Conservation (phyloP, 2,888 invertebrate genomes). For the Quadriops clusia region DNA sequence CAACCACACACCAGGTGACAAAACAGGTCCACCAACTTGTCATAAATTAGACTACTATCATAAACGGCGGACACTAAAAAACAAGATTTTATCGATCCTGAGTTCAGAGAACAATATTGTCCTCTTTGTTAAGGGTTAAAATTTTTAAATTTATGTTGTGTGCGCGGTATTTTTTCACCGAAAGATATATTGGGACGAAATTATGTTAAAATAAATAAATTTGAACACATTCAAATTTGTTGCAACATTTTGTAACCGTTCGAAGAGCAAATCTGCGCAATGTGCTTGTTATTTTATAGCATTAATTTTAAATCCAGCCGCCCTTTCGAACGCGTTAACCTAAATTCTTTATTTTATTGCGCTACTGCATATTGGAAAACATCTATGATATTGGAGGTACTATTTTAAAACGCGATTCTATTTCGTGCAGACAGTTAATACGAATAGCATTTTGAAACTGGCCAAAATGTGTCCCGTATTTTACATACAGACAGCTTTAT, state of each 20-base stretch:
- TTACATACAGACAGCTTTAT: too few relatives aligned
- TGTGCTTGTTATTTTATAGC: conserved; percentile 18
- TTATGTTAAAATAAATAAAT: conserved; percentile 16
- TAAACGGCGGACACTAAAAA: conserved; percentile 11
- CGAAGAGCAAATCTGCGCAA: conserved; percentile 18
- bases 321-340: conserved; percentile 10
- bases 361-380: conserved; percentile 11
- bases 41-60: conserved; percentile 21
- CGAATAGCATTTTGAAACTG: too few relatives aligned
- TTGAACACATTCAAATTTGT: too few relatives aligned
- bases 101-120: too few relatives aligned
- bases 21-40: conserved; percentile 26
- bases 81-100: too few relatives aligned
- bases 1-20: conserved; percentile 27
- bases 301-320: conserved; percentile 18
- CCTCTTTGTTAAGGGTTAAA: too few relatives aligned
- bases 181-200: conserved; percentile 10
- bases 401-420: too few relatives aligned
- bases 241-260: too few relatives aligned
- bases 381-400: conserved; percentile 2
- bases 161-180: too few relatives aligned
- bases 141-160: too few relatives aligned
- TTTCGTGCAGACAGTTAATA: too few relatives aligned
- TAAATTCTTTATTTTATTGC: conserved; percentile 14
- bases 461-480: too few relatives aligned